Percentiles rank a stretch among this genome's conserved stretches.
phyloP scores from a whole-genome alignment of 2,888 invertebrate genomes.

The Papilio gigon region DNA sequence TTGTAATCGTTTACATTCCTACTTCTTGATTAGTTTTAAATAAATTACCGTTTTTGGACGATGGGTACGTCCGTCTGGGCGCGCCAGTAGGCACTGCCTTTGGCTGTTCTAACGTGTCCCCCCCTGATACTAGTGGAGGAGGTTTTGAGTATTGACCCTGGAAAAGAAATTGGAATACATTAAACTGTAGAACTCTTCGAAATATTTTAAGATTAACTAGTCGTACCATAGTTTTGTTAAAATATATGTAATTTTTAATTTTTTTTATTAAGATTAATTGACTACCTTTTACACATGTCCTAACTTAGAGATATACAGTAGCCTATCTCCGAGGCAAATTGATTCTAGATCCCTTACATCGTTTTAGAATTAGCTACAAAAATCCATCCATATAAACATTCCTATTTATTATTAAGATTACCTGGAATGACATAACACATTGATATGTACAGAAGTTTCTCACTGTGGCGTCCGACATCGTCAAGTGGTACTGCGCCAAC shows the following conservation, averaged over 20 bases:
- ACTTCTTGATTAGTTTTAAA: background rate
- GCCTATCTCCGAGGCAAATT: too few species aligned
- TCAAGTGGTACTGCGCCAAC: slow-evolving; percentile 90
- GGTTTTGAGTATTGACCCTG: slow-evolving; percentile 79
- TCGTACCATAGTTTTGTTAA: background rate
- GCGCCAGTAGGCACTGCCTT: slow-evolving; percentile 79
- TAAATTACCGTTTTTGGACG: slow-evolving; percentile 58
- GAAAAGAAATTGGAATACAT: background rate
- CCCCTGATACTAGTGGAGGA: slow-evolving; percentile 66
- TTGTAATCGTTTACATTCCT: too few species aligned
- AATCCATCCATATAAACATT: too few species aligned
- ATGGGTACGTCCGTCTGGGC: slow-evolving; percentile 72
- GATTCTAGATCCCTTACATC: too few species aligned
- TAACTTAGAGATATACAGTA: too few species aligned
- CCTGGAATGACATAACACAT: slow-evolving; percentile 91
- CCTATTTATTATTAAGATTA: slow-evolving; percentile 46
- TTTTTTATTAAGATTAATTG: too few species aligned
- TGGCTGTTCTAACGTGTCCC: slow-evolving; percentile 64
- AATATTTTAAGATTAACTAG: background rate
- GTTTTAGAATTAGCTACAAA: too few species aligned
- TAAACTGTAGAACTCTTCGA: background rate
- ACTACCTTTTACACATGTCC: too few species aligned
- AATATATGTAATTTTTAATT: background rate
- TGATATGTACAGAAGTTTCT: slow-evolving; percentile 92
- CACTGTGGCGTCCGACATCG: slow-evolving; percentile 92